Evolutionary conservation across 2,797 vertebrate species (phyloP).

Genomic region (Micropoecilia bifurca): DNA sequence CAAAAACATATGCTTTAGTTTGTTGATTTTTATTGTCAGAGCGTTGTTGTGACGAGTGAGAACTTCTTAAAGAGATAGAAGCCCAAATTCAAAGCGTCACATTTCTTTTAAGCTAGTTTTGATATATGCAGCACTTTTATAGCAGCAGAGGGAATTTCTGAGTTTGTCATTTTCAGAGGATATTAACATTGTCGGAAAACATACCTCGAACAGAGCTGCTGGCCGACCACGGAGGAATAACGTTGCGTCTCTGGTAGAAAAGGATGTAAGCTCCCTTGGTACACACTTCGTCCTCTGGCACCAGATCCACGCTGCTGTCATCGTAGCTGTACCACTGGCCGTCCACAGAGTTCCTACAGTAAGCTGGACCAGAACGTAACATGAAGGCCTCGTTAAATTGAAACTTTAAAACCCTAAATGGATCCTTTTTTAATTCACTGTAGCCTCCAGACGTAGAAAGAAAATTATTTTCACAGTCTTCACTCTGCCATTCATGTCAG

Average conservation of each 20-base stretch:
- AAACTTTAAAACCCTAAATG: not conserved
- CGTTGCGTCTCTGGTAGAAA: slow-evolving; percentile 91
- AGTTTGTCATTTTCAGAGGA: too few species aligned
- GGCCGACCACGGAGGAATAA: slow-evolving; percentile 88
- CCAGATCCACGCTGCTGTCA: slow-evolving; percentile 89
- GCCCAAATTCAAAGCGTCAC: too few species aligned
- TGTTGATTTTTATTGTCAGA: too few species aligned
- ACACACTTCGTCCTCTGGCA: slow-evolving; percentile 87
- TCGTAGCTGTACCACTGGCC: slow-evolving; percentile 93
- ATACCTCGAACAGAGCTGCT: slow-evolving; percentile 87
- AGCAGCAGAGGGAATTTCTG: too few species aligned
- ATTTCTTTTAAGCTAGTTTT: too few species aligned
- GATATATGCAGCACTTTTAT: too few species aligned
- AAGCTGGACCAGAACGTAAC: slow-evolving; percentile 78
- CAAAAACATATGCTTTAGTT: not conserved
- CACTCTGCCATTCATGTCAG: not conserved
- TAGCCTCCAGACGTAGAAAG: not conserved
- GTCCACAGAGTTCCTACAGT: slow-evolving; percentile 92
- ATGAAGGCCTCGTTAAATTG: accelerated
- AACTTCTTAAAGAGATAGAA: too few species aligned
- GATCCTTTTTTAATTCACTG: not conserved
- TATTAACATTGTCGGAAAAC: slow-evolving; percentile 6
- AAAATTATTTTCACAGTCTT: not conserved
- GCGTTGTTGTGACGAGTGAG: too few species aligned
- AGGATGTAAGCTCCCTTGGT: slow-evolving; percentile 94